Conservation (phyloP, 2,888 invertebrate species). For the Drosophila anomalata region DNA sequence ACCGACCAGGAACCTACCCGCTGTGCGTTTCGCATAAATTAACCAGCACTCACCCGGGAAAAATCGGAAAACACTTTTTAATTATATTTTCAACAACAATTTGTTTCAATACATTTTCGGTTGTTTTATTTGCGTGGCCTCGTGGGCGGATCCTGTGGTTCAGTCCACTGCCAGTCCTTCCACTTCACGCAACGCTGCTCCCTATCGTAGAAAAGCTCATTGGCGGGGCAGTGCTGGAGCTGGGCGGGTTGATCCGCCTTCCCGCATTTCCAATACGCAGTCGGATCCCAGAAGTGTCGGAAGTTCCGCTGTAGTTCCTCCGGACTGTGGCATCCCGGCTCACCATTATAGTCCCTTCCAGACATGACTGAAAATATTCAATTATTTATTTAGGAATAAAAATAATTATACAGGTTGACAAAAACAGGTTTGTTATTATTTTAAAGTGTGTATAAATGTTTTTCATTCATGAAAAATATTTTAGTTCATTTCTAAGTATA, state of each 20-base stretch:
- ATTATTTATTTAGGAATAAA: neutral
- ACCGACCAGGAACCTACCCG: neutral
- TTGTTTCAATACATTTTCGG: slow-evolving; percentile 46
- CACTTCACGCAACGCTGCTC: slow-evolving; percentile 56
- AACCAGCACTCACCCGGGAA: slow-evolving; percentile 29
- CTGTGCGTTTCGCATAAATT: slow-evolving; percentile 38
- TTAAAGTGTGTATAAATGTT: too few relatives aligned
- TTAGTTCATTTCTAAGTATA: too few relatives aligned
- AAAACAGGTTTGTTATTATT: too few relatives aligned
- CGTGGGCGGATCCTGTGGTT: slow-evolving; percentile 59
- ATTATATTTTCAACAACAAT: slow-evolving; percentile 68
- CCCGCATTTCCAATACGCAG: slow-evolving; percentile 58
- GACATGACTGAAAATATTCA: slow-evolving; percentile 19
- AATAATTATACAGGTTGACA: neutral
- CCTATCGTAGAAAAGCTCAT: slow-evolving; percentile 47
- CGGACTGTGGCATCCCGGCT: slow-evolving; percentile 51
- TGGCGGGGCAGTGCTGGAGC: slow-evolving; percentile 46
- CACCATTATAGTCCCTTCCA: slow-evolving; percentile 46
- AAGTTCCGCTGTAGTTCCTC: slow-evolving; percentile 45
- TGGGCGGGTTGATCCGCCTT: slow-evolving; percentile 42
- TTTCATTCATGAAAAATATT: too few relatives aligned
- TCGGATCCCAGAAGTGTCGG: slow-evolving; percentile 61
- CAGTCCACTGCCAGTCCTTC: slow-evolving; percentile 61
- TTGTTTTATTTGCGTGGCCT: slow-evolving; percentile 53
- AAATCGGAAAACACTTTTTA: slow-evolving; percentile 52